phyloP scores from a whole-genome alignment of 2,113 vertebrate species.

The Pteronura brasiliensis region DNA sequence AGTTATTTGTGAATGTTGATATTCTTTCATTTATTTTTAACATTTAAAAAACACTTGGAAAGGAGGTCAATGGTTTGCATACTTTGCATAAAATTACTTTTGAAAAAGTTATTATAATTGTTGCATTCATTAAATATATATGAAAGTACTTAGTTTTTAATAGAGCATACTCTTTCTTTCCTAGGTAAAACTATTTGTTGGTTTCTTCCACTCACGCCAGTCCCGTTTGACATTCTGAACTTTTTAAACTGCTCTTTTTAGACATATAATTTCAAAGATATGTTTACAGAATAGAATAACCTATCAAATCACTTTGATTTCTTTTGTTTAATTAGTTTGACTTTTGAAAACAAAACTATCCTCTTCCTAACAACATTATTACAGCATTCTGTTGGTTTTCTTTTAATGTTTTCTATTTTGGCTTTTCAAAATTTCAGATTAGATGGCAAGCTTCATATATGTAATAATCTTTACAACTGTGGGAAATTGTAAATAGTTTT shows the following conservation, averaged over 20 bases:
- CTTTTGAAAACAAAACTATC: slow-evolving; percentile 41
- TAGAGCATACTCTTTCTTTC: neutral
- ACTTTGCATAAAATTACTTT: slow-evolving; percentile 41
- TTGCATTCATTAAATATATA: slow-evolving; percentile 24
- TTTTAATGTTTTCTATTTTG: slow-evolving; percentile 31
- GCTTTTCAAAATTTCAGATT: slow-evolving; percentile 45
- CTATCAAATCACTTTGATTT: slow-evolving; percentile 36
- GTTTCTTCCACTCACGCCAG: neutral
- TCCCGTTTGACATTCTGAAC: neutral
- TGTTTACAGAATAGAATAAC: slow-evolving; percentile 14
- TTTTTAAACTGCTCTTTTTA: slow-evolving; percentile 49
- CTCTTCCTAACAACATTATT: slow-evolving; percentile 14
- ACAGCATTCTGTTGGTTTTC: neutral
- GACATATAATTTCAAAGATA: neutral
- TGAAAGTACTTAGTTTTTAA: slow-evolving; percentile 35
- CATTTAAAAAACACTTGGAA: slow-evolving; percentile 36
- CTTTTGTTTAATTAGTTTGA: slow-evolving; percentile 35
- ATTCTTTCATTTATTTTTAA: slow-evolving; percentile 21
- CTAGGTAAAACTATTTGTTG: slow-evolving; percentile 8
- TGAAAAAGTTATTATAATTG: neutral
- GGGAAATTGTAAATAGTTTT: neutral
- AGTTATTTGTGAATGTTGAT: neutral
- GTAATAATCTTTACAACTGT: neutral
- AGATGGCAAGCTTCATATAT: neutral
- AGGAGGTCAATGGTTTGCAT: slow-evolving; percentile 3